These are phyloP conservation scores for Camptogramma bilineatum DNA, from an alignment of 2,888 invertebrate species.

Conservation along the genomic window DNA sequence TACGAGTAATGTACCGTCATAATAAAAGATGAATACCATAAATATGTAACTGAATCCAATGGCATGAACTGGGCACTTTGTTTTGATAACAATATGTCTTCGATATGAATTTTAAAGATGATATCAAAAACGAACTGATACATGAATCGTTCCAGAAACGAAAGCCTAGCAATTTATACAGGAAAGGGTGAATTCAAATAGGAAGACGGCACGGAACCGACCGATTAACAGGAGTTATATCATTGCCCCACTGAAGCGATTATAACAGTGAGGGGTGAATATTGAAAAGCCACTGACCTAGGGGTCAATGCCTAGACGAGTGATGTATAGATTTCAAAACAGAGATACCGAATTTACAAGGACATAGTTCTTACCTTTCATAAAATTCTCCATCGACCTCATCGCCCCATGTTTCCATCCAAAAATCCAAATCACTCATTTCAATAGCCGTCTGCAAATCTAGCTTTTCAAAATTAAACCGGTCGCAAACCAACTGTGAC, in stretches of 20 bases:
- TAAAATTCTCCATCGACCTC: conserved; percentile 38
- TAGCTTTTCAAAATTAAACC: neutral
- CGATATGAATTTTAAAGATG: neutral
- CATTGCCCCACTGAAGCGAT: conserved; percentile 6
- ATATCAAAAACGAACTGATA: conserved; percentile 6
- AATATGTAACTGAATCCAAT: neutral
- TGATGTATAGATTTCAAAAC: neutral
- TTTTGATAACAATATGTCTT: neutral
- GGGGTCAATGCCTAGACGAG: conserved; percentile 7
- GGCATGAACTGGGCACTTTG: neutral
- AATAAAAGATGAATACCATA: neutral
- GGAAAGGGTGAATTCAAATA: conserved; percentile 19
- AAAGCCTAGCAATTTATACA: conserved; percentile 15
- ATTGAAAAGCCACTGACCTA: conserved; percentile 15
- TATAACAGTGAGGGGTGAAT: conserved; percentile 4
- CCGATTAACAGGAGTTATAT: conserved; percentile 11
- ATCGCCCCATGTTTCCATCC: conserved; percentile 43
- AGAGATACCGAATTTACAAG: neutral
- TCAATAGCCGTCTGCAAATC: conserved; percentile 5
- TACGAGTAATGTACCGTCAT: neutral
- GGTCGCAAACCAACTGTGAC: conserved; percentile 2
- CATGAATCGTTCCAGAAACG: neutral
- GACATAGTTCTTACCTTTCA: conserved; percentile 44
- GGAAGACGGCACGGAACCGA: conserved; percentile 18
- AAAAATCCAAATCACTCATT: conserved; percentile 40